Conservation (phyloP, 2,797 vertebrate species). For the Sebastes miniatus region DNA sequence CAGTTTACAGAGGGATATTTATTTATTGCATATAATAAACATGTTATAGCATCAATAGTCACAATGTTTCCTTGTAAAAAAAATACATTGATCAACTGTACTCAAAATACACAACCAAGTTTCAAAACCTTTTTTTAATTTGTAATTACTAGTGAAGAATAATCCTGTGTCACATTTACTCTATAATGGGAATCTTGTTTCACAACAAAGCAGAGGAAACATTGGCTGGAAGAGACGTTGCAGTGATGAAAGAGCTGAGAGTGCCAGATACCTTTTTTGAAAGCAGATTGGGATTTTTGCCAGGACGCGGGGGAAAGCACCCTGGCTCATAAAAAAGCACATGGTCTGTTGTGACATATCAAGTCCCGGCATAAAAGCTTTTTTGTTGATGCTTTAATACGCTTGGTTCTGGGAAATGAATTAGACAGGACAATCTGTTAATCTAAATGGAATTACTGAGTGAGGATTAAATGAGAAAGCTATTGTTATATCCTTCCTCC, state of each 20-base stretch:
- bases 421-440: constrained; percentile 59
- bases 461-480: constrained; percentile 48
- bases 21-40: background rate
- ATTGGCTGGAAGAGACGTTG: background rate
- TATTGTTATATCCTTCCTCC: constrained; percentile 23
- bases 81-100: background rate
- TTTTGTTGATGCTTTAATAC: constrained; percentile 61
- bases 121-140: background rate
- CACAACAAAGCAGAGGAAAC: constrained; percentile 13
- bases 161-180: constrained; percentile 3
- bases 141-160: background rate
- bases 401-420: constrained; percentile 60
- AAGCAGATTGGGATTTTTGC: constrained; percentile 56
- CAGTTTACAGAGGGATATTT: background rate
- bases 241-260: constrained; percentile 31
- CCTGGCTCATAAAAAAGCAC: constrained; percentile 57
- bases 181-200: constrained; percentile 14
- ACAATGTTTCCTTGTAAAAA: background rate
- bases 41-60: background rate
- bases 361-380: constrained; percentile 47
- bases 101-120: background rate
- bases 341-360: constrained; percentile 42
- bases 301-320: constrained; percentile 45
- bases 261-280: constrained; percentile 49
- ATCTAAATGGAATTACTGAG: constrained; percentile 60